A percentile compares a stretch with the other conserved stretches of the same genome.
Evolutionary conservation across 2,113 vertebrate species (phyloP).

Genomic region (Isichthys henryi): DNA sequence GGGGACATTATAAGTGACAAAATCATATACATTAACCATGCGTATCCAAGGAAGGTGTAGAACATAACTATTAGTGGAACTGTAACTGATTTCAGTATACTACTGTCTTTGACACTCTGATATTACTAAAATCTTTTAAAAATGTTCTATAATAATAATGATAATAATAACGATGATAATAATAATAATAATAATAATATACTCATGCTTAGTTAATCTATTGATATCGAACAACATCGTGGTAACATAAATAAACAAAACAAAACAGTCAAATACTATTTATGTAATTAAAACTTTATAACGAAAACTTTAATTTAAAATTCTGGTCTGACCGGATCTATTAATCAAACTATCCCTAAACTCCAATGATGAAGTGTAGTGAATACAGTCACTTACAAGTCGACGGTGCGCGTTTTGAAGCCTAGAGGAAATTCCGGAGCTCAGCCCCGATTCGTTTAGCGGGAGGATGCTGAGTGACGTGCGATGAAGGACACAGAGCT

Average conservation of each 20-base stretch:
- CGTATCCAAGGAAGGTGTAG: not conserved
- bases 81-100: not conserved
- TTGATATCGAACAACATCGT: not conserved
- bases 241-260: not conserved
- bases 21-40: not conserved
- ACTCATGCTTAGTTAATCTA: not conserved
- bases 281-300: not conserved
- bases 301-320: not conserved
- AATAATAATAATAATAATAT: not conserved
- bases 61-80: not conserved
- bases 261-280: not conserved
- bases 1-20: not conserved
- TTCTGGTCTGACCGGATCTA: not conserved
- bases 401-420: not conserved
- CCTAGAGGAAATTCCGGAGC: not conserved
- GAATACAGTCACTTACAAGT: not conserved
- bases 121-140: not conserved
- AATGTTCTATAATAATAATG: not conserved
- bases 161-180: not conserved
- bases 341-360: not conserved
- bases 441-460: not conserved
- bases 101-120: not conserved
- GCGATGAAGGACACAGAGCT: not conserved
- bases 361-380: not conserved
- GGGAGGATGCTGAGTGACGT: not conserved